Evolutionary conservation across 2,888 invertebrate species (phyloP).

Genomic region (Apotomis turbidana): DNA sequence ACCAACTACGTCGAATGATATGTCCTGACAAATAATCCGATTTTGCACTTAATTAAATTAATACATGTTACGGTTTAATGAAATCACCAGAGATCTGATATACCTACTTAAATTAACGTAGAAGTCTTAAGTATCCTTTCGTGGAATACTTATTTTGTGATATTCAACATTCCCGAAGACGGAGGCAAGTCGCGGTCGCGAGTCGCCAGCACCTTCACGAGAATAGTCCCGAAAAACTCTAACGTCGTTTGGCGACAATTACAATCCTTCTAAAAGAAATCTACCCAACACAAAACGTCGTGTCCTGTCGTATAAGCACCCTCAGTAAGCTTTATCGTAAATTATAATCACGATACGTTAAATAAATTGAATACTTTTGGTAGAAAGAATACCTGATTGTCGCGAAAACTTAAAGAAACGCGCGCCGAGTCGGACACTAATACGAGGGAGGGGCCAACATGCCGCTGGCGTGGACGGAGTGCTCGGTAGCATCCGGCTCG

Average conservation of each 20-base stretch:
- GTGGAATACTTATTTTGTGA: constrained; percentile 74
- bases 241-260: constrained; percentile 61
- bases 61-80: constrained; percentile 74
- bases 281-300: constrained; percentile 58
- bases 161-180: constrained; percentile 71
- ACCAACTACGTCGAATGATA: constrained; percentile 73
- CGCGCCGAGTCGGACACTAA: constrained; percentile 68
- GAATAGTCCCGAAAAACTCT: constrained; percentile 71
- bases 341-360: constrained; percentile 59
- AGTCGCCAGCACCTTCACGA: constrained; percentile 82
- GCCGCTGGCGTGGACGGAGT: constrained; percentile 81
- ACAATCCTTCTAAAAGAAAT: constrained; percentile 59
- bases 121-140: constrained; percentile 69
- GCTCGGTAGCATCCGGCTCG: constrained; percentile 84
- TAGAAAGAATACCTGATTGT: constrained; percentile 71
- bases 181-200: constrained; percentile 77
- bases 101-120: constrained; percentile 65
- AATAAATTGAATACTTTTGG: constrained; percentile 77
- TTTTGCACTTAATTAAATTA: constrained; percentile 75
- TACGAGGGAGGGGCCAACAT: constrained; percentile 82
- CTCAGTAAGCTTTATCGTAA: constrained; percentile 62
- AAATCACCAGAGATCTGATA: constrained; percentile 78
- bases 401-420: constrained; percentile 45
- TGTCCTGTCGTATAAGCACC: constrained; percentile 56
- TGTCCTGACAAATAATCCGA: constrained; percentile 69